Base-by-base conservation (phyloP, 2,888 invertebrate species). In the Cerceris rybyensis region DNA sequence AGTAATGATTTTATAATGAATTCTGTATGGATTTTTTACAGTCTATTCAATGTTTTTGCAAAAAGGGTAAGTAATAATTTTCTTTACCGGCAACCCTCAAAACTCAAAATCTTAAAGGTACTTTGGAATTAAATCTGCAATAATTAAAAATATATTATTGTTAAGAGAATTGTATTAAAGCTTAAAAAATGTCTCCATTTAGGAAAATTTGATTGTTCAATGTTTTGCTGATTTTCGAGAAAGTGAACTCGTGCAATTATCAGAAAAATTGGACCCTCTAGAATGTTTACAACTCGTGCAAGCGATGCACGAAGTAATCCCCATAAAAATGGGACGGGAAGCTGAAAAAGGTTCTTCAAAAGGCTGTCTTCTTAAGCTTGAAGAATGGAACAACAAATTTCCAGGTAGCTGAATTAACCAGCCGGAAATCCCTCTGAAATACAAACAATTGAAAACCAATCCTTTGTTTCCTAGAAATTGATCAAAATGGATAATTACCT, bases 231-330 rank as follows among this genome's bases (percentile, higher is more conserved):
- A 79, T 28, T 79, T 88, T 52, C 67, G 83, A n/a, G 74, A 81
- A 11, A 58, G 55, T 42, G 87, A 88, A 65, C 76, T 88, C 13
- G 66, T 77, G 17, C 59, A 86, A 57, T 58, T 88, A 16, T 82
- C 88, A 0, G 52, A 70, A 42, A 78, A 84, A 72, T 74, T 89
- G 41, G 80, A 82, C 70, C 80, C 84, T n/a, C 61, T 71, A 7
- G 86, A 88, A 73, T 88, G 88, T 52, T 42, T 81, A 46, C 80
- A 66, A 70, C 72, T 88, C 14, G 42, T 88, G n/a, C 82, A 87
- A 60, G 65, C 66, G 7, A 70, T 86, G 14, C 67, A 66, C 78
- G 63, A 60, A 55, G 41, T 75, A 17, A 64, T 16, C 7, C 70
- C 67, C 7, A 7, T 0, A 11, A 68, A n/a, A 52, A 42, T n/a